These are phyloP conservation scores for Drosophila stalkeri DNA, from an alignment of 2,888 invertebrate species.

Conservation along the genomic window DNA sequence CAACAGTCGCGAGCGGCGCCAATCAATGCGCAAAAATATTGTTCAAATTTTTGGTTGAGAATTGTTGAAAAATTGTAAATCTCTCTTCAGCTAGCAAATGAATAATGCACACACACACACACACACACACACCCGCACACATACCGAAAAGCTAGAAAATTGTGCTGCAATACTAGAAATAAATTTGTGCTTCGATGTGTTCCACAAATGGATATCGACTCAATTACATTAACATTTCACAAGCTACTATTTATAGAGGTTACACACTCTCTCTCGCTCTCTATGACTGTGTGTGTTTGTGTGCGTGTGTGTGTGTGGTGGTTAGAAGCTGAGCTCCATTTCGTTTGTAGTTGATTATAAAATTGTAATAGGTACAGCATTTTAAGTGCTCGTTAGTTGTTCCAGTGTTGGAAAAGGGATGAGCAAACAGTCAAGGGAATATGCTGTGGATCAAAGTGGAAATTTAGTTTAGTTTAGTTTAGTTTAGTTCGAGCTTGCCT, in stretches of 20 bases:
- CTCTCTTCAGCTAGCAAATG: constrained; percentile 62
- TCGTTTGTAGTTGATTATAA: constrained; percentile 3
- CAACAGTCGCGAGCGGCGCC: constrained; percentile 47
- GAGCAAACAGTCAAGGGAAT: constrained; percentile 1
- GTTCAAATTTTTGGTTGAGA: constrained; percentile 46
- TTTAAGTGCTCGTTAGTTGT: constrained; percentile 1
- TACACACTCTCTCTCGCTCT: not conserved
- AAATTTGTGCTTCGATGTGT: constrained; percentile 31
- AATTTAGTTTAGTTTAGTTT: not conserved
- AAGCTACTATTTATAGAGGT: constrained; percentile 39
- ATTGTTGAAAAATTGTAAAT: constrained; percentile 61
- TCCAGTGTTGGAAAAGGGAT: constrained; percentile 1
- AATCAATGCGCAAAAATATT: constrained; percentile 51
- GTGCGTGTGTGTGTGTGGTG: not conserved
- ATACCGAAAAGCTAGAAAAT: not conserved
- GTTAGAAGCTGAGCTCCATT: not conserved
- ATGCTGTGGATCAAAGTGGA: not conserved
- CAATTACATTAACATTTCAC: constrained; percentile 55
- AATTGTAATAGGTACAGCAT: constrained; percentile 8
- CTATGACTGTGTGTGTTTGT: not conserved
- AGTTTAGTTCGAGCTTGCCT: not conserved
- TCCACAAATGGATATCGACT: constrained; percentile 48
- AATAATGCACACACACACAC: constrained; percentile 64
- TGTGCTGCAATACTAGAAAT: constrained; percentile 7
- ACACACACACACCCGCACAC: constrained; percentile 24